Percentiles rank a stretch among this genome's conserved stretches.
Conservation (phyloP, 1,140 invertebrate genomes). For the Pteromalus puparum region DNA sequence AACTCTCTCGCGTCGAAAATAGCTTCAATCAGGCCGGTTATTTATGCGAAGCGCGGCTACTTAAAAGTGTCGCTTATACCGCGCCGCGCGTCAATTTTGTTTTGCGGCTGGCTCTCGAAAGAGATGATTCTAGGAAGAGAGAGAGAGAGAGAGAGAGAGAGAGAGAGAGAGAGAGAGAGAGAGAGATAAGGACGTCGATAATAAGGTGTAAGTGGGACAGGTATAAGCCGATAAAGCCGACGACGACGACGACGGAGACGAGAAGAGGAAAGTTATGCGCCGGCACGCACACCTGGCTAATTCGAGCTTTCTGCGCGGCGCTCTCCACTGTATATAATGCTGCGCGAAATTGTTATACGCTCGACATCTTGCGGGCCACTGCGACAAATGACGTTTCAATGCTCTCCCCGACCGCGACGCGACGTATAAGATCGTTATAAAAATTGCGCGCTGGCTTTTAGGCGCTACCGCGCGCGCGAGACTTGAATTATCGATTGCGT, state of each 20-base stretch:
- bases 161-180: constrained; percentile 45
- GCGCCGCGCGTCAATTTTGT: constrained; percentile 5
- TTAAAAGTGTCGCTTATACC: constrained; percentile 1
- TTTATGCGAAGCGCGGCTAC: not conserved
- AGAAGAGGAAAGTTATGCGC: constrained; percentile 71
- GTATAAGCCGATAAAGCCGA: constrained; percentile 68
- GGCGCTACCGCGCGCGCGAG: not conserved
- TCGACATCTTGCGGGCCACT: constrained; percentile 51
- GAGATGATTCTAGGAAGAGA: not conserved
- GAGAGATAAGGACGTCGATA: constrained; percentile 67
- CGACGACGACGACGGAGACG: constrained; percentile 41
- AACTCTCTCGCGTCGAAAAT: not conserved
- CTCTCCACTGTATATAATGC: too few relatives aligned
- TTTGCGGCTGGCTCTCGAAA: not conserved
- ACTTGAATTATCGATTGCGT: constrained; percentile 21
- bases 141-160: not conserved
- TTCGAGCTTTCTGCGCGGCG: constrained; percentile 51
- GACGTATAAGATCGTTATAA: constrained; percentile 19
- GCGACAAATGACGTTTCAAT: constrained; percentile 31
- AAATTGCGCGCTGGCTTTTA: constrained; percentile 2
- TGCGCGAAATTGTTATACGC: constrained; percentile 54
- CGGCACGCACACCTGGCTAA: constrained; percentile 66
- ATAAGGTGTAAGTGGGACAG: constrained; percentile 73
- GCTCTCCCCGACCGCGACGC: not conserved
- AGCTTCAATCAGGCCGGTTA: not conserved